phyloP scores from a whole-genome alignment of 2,888 invertebrate species.

The Chromoteleia sp. region DNA sequence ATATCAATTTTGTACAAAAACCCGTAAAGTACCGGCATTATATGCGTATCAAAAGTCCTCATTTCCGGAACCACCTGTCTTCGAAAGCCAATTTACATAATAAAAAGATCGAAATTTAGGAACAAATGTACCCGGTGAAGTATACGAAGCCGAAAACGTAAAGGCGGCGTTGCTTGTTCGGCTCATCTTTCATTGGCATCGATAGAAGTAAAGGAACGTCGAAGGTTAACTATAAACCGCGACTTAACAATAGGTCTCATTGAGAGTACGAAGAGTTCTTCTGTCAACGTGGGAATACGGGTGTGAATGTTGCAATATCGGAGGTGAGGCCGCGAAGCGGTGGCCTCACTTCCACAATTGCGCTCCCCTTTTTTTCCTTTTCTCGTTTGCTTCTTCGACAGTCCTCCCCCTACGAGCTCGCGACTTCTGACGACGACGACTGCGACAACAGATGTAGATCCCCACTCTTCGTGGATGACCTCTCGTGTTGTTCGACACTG shows the following conservation, averaged over 20 bases:
- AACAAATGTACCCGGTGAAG: no score
- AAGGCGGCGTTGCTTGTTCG: no score
- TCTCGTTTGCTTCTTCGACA: slow-evolving; percentile 60
- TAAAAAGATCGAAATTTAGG: no score
- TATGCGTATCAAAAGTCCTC: no score
- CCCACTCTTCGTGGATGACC: slow-evolving; percentile 81
- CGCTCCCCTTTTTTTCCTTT: slow-evolving; percentile 71
- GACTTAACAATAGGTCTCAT: slow-evolving; percentile 77
- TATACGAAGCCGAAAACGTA: no score
- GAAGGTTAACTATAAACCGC: slow-evolving; percentile 67
- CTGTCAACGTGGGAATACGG: slow-evolving; percentile 78
- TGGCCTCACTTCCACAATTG: slow-evolving; percentile 69
- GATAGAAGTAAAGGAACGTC: slow-evolving; percentile 39
- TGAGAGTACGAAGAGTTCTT: slow-evolving; percentile 73
- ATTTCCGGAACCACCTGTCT: no score
- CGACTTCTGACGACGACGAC: slow-evolving; percentile 63
- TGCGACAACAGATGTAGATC: slow-evolving; percentile 77
- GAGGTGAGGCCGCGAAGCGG: slow-evolving; percentile 63
- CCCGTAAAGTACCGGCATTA: no score
- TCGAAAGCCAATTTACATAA: no score
- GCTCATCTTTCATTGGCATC: slow-evolving; percentile 40
- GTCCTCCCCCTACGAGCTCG: slow-evolving; percentile 57
- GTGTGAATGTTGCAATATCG: slow-evolving; percentile 75
- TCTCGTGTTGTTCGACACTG: slow-evolving; percentile 82
- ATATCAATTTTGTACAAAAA: no score